Percentiles rank a stretch among this genome's conserved stretches.
Conservation (phyloP, 1,140 invertebrate species). For the Brachionus angularis region DNA sequence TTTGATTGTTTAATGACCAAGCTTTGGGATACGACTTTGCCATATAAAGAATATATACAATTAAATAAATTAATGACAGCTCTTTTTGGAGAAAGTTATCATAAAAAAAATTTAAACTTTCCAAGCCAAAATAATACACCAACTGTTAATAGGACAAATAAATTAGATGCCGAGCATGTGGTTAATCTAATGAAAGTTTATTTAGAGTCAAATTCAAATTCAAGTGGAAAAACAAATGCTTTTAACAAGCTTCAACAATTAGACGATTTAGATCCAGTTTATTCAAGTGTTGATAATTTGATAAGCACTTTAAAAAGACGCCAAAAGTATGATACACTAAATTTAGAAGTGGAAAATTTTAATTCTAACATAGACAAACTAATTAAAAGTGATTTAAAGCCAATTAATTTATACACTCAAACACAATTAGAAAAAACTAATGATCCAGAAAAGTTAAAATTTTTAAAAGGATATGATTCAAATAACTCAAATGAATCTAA, state of each 20-base stretch:
- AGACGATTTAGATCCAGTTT: slow-evolving; percentile 1
- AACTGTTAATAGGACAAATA: neutral
- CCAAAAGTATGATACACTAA: neutral
- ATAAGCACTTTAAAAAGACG: slow-evolving; percentile 10
- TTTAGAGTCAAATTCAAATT: slow-evolving; percentile 20
- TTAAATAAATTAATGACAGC: slow-evolving; percentile 34
- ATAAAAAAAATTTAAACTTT: slow-evolving; percentile 13
- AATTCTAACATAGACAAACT: neutral
- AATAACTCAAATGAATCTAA: too few relatives aligned
- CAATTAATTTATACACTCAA: neutral
- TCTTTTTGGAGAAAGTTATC: slow-evolving; percentile 39
- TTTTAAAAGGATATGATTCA: too few relatives aligned
- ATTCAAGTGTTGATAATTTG: slow-evolving; percentile 4
- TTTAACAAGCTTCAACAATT: too few relatives aligned
- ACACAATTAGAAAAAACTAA: neutral
- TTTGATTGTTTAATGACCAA: slow-evolving; percentile 43
- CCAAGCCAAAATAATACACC: neutral
- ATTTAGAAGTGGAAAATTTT: neutral
- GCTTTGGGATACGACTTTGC: slow-evolving; percentile 32
- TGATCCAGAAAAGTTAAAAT: too few relatives aligned
- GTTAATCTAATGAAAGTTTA: slow-evolving; percentile 14
- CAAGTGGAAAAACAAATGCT: neutral
- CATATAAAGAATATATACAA: slow-evolving; percentile 38
- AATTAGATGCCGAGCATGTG: slow-evolving; percentile 8
- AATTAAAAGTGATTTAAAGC: neutral